Conservation (phyloP, 2,888 invertebrate genomes). For the Xiphydria camelus region DNA sequence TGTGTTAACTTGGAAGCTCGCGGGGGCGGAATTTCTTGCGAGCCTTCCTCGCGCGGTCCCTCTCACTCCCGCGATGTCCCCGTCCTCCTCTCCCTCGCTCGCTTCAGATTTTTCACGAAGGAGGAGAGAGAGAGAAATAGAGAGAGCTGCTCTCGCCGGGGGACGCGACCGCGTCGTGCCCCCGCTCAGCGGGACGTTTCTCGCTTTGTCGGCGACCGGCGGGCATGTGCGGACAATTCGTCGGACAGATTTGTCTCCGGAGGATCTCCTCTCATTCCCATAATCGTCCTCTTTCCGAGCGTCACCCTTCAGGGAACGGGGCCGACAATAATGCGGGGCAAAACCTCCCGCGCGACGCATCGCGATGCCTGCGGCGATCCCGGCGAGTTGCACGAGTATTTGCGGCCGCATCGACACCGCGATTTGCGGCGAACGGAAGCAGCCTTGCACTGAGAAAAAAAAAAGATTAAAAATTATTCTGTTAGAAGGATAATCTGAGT, state of each 20-base stretch:
- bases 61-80: slow-evolving; percentile 5
- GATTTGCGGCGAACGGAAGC: no score
- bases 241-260: slow-evolving; percentile 52
- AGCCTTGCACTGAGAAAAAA: no score
- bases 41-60: slow-evolving; percentile 2
- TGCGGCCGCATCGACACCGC: no score
- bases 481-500: no score
- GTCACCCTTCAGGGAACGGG: not conserved
- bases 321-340: no score
- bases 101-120: slow-evolving; percentile 15
- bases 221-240: slow-evolving; percentile 57
- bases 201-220: slow-evolving; percentile 51
- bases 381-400: no score
- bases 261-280: slow-evolving; percentile 33
- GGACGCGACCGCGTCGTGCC: slow-evolving; percentile 5
- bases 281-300: slow-evolving; percentile 31
- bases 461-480: no score
- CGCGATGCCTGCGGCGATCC: no score
- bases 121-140: slow-evolving; percentile 20
- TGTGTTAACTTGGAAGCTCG: slow-evolving; percentile 43
- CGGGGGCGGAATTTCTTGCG: slow-evolving; percentile 25
- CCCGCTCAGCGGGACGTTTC: slow-evolving; percentile 37
- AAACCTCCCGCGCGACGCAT: no score
- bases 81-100: slow-evolving; percentile 6
- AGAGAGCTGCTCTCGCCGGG: no score